Evolutionary conservation across 2,888 invertebrate genomes (phyloP).

Genomic region (Dyspetes luteomarginatus): DNA sequence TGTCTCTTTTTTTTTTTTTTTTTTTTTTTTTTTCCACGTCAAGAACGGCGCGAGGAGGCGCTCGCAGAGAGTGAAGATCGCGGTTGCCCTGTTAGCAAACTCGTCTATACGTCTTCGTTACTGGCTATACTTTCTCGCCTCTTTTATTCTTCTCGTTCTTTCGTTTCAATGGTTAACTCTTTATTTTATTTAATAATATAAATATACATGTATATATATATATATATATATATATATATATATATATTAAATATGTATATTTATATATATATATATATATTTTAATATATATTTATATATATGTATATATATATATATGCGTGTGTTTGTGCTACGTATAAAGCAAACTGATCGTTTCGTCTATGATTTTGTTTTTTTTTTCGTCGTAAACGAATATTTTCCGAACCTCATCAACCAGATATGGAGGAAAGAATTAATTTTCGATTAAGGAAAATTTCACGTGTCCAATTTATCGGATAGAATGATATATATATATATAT

Average conservation of each 20-base stretch:
- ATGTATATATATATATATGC: no score
- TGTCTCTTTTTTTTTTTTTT: neutral
- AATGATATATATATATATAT: neutral
- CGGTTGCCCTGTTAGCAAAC: constrained; percentile 46
- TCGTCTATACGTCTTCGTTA: constrained; percentile 58
- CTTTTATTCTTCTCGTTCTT: constrained; percentile 35
- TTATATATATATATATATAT: neutral
- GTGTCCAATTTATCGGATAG: no score
- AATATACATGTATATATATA: neutral
- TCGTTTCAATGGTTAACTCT: neutral
- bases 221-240: neutral
- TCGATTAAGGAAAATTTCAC: no score
- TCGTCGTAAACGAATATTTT: no score
- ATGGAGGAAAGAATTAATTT: no score
- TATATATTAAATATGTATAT: neutral
- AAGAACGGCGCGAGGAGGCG: neutral
- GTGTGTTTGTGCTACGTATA: no score
- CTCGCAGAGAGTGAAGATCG: constrained; percentile 26
- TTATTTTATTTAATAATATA: neutral
- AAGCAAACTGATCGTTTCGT: no score
- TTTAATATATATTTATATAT: no score
- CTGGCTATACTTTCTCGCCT: constrained; percentile 38
- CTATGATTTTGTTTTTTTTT: no score
- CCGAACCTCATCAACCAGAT: no score
- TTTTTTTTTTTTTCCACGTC: constrained; percentile 2